phyloP scores from a whole-genome alignment of 2,113 vertebrate genomes.

The Brevimyrus niger region DNA sequence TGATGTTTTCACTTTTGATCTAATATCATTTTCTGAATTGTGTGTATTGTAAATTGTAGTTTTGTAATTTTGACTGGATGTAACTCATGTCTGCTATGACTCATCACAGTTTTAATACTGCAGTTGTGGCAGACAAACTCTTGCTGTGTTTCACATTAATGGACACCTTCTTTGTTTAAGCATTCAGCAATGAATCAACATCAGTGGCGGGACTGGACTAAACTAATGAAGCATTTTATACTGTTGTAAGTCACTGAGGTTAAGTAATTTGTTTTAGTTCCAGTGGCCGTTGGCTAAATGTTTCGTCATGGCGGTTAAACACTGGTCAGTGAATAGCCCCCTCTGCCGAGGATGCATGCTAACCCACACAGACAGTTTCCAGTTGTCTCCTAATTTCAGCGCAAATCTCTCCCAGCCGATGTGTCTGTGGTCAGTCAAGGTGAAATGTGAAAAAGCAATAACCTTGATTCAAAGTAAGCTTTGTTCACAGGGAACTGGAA shows the following conservation, averaged over 20 bases:
- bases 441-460: not conserved
- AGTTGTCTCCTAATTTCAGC: not conserved
- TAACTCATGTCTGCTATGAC: not conserved
- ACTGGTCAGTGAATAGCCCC: slow-evolving; percentile 40
- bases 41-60: not conserved
- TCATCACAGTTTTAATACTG: not conserved
- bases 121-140: not conserved
- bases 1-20: slow-evolving; percentile 6
- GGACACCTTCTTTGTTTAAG: not conserved
- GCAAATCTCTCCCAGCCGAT: not conserved
- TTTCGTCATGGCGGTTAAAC: not conserved
- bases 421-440: not conserved
- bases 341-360: not conserved
- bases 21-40: not conserved
- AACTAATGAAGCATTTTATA: not conserved
- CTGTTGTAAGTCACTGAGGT: not conserved
- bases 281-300: not conserved
- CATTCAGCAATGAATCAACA: not conserved
- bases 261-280: slow-evolving; percentile 2
- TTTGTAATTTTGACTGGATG: not conserved
- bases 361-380: not conserved
- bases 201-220: not conserved
- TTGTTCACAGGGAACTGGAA: not conserved
- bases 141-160: not conserved
- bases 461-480: not conserved